Evolutionary conservation across 2,888 invertebrate genomes (phyloP).

Genomic region (Lymantria dispar): DNA sequence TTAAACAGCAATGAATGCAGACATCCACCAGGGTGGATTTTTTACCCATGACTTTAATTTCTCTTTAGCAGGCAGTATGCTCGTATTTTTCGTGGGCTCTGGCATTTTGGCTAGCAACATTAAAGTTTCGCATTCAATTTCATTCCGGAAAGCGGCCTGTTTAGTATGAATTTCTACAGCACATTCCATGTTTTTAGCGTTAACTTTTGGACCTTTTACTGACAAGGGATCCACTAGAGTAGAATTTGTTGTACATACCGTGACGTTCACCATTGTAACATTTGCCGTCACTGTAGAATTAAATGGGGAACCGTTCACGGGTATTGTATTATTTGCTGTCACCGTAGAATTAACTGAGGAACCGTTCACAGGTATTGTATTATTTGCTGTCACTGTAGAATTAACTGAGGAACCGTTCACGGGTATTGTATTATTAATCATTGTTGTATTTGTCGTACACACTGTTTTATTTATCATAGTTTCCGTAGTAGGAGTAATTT

Average conservation of each 20-base stretch:
- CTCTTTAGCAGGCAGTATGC: slow-evolving; percentile 48
- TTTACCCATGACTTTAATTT: slow-evolving; percentile 60
- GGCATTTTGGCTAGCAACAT: slow-evolving; percentile 60
- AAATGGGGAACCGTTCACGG: slow-evolving; percentile 19
- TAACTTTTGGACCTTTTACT: slow-evolving; percentile 50
- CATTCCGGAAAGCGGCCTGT: slow-evolving; percentile 42
- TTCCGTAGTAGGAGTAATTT: slow-evolving; percentile 31
- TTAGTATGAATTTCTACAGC: slow-evolving; percentile 59
- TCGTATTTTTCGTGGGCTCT: slow-evolving; percentile 46
- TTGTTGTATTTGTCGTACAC: slow-evolving; percentile 51
- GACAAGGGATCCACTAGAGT: slow-evolving; percentile 50
- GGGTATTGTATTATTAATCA: slow-evolving; percentile 33
- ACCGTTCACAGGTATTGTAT: neutral
- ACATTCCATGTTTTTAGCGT: slow-evolving; percentile 53
- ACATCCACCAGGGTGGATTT: slow-evolving; percentile 74
- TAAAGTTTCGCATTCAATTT: slow-evolving; percentile 56
- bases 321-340: neutral
- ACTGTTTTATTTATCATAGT: slow-evolving; percentile 45
- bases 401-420: neutral
- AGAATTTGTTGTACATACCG: slow-evolving; percentile 44
- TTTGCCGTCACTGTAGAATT: slow-evolving; percentile 24
- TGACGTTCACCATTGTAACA: slow-evolving; percentile 35
- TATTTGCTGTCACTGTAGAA: neutral
- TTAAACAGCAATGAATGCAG: slow-evolving; percentile 63
- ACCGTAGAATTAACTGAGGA: slow-evolving; percentile 3